These are phyloP conservation scores for Theropithecus gelada DNA, from an alignment of 2,113 vertebrate genomes.

Conservation along the genomic window DNA sequence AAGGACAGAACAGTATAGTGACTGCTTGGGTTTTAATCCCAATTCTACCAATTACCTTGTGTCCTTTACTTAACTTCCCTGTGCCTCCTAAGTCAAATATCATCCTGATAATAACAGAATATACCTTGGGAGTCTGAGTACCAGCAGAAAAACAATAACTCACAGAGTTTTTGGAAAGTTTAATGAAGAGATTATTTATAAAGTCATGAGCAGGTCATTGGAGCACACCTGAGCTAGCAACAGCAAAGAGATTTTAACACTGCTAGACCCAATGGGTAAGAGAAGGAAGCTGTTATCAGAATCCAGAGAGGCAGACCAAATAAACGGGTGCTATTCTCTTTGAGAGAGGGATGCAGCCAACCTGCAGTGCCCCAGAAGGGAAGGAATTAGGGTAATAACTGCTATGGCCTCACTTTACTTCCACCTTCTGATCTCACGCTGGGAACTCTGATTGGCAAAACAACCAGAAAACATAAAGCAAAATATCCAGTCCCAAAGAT, in stretches of 20 bases:
- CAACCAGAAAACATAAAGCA: not conserved
- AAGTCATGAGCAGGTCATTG: not conserved
- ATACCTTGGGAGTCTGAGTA: not conserved
- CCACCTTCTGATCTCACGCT: not conserved
- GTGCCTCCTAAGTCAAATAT: not conserved
- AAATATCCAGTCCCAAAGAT: not conserved
- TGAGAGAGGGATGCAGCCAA: not conserved
- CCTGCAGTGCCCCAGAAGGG: not conserved
- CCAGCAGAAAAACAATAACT: not conserved
- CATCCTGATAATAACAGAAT: not conserved
- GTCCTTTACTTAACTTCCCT: not conserved
- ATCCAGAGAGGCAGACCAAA: not conserved
- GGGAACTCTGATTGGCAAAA: not conserved
- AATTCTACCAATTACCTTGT: not conserved
- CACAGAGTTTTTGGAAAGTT: not conserved
- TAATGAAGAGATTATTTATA: not conserved
- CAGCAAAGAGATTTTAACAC: not conserved
- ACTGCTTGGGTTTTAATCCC: not conserved
- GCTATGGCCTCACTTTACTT: not conserved
- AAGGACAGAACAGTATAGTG: not conserved
- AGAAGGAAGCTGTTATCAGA: not conserved
- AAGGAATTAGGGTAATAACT: not conserved
- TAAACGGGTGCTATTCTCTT: not conserved
- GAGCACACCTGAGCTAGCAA: not conserved
- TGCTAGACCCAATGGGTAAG: not conserved